These are phyloP conservation scores for Emydocephalus ijimae DNA, from an alignment of 2,113 vertebrate species.

Conservation along the genomic window DNA sequence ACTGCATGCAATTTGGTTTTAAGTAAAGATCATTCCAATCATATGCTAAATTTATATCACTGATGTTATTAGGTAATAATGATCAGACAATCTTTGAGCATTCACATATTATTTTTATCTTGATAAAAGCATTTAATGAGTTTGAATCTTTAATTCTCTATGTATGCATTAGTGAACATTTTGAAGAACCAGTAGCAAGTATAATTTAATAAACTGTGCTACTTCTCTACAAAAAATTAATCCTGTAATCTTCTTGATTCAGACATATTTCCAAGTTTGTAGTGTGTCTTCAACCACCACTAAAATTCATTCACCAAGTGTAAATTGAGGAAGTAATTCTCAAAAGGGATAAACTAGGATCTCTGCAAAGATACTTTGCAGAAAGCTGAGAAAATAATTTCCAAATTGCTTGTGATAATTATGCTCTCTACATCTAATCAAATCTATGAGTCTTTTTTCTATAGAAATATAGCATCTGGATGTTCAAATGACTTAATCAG, in stretches of 20 bases:
- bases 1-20: not conserved
- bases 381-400: not conserved
- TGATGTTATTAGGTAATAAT: not conserved
- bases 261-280: not conserved
- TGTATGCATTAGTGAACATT: not conserved
- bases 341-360: slow-evolving; percentile 5
- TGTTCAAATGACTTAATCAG: slow-evolving; percentile 4
- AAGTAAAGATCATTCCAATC: not conserved
- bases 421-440: slow-evolving; percentile 13
- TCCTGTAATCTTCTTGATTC: not conserved
- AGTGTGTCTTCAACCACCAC: not conserved
- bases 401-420: slow-evolving; percentile 14
- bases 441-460: not conserved
- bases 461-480: slow-evolving; percentile 37
- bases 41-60: not conserved
- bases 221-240: not conserved
- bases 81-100: not conserved
- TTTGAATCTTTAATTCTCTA: not conserved
- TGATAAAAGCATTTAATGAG: not conserved
- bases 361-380: not conserved
- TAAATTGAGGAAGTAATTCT: not conserved
- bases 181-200: not conserved
- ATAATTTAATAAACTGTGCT: not conserved
- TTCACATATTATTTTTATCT: not conserved
- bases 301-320: not conserved